Conservation (phyloP, 1,140 invertebrate genomes). For the Leptonema lineaticorne region DNA sequence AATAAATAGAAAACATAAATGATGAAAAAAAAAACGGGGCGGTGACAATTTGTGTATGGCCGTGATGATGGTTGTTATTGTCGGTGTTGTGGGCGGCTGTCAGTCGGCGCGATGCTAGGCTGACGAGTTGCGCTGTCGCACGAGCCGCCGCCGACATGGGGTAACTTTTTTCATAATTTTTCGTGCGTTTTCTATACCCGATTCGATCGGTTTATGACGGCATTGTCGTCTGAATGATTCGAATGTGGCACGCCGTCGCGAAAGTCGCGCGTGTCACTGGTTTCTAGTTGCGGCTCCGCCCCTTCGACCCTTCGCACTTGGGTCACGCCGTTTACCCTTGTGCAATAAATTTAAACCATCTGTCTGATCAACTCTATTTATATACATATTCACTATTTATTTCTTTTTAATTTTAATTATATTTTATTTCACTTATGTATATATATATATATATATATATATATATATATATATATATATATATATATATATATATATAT, state of each 20-base stretch:
- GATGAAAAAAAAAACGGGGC: slow-evolving; percentile 9
- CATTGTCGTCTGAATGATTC: too few species aligned
- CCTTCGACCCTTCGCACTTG: not conserved
- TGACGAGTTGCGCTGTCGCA: slow-evolving; percentile 3
- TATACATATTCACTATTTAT: too few species aligned
- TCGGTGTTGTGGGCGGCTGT: slow-evolving; percentile 23
- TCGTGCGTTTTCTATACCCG: too few species aligned
- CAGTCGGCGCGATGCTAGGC: slow-evolving; percentile 19
- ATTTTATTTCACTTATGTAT: not conserved
- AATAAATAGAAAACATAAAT: not conserved
- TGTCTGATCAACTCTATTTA: too few species aligned
- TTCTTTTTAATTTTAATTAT: too few species aligned
- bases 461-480: not conserved
- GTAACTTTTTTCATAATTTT: too few species aligned
- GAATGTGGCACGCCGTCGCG: too few species aligned
- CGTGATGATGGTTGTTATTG: not conserved
- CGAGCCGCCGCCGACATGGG: not conserved
- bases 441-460: not conserved
- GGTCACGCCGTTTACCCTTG: too few species aligned
- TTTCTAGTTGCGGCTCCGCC: not conserved
- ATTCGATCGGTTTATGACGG: too few species aligned
- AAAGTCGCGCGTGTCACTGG: too few species aligned
- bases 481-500: not conserved
- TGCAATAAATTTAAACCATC: too few species aligned
- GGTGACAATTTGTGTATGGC: slow-evolving; percentile 4